Conservation (phyloP, 2,113 vertebrate species). For the Isurus oxyrinchus region DNA sequence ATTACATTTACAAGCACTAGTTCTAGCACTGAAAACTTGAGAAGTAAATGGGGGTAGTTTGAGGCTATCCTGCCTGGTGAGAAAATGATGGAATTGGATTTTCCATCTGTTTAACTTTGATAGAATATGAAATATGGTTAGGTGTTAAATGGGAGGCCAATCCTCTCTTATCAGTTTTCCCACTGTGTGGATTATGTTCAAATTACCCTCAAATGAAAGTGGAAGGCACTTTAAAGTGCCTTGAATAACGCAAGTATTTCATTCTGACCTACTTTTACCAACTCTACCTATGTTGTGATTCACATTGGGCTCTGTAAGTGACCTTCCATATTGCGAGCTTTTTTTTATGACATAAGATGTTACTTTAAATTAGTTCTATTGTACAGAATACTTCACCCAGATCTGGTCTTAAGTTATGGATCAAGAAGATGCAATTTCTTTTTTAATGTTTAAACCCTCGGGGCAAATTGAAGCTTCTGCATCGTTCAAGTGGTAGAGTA, state of each 20-base stretch:
- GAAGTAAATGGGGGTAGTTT: neutral
- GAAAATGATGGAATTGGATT: neutral
- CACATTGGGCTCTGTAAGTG: neutral
- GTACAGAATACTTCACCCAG: neutral
- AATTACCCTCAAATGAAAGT: neutral
- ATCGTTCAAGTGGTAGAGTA: neutral
- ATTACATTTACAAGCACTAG: neutral
- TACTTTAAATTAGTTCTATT: neutral
- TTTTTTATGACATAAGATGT: neutral
- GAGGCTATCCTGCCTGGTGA: neutral
- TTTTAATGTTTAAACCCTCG: neutral
- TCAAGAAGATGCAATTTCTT: neutral
- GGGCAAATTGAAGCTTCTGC: neutral
- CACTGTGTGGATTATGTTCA: neutral
- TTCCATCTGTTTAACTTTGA: neutral
- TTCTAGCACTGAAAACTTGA: neutral
- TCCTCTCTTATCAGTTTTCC: neutral
- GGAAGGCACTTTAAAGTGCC: neutral
- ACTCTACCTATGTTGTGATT: neutral
- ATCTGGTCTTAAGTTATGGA: neutral
- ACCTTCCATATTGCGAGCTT: neutral
- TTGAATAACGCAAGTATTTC: neutral
- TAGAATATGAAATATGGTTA: neutral
- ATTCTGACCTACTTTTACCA: neutral
- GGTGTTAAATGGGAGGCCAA: neutral